A percentile compares a stretch with the other conserved stretches of the same genome.
phyloP scores from a whole-genome alignment of 2,888 invertebrate species.

The Chloroclystis v-ata region DNA sequence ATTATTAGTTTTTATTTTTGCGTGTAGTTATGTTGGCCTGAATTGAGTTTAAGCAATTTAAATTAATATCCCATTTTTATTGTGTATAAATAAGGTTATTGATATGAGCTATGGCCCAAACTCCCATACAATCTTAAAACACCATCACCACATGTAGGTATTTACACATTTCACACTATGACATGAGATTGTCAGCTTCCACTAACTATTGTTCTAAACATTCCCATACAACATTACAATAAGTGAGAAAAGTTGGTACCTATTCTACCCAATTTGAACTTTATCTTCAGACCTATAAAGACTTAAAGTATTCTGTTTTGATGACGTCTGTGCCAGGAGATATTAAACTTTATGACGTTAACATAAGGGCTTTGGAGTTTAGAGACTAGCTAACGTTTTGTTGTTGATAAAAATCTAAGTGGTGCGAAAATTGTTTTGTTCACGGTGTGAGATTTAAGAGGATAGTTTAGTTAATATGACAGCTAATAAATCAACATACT shows the following conservation, averaged over 20 bases:
- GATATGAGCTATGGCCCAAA: conserved; percentile 1
- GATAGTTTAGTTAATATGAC: conserved; percentile 10
- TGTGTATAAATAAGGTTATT: too few species aligned
- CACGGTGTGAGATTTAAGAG: conserved; percentile 16
- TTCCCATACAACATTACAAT: conserved; percentile 37
- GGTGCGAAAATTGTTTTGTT: conserved; percentile 26
- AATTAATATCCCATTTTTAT: too few species aligned
- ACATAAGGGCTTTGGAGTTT: conserved; percentile 19
- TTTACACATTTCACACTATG: conserved; percentile 22
- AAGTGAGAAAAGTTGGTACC: conserved; percentile 28
- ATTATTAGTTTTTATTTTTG: too few species aligned
- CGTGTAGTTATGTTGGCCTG: too few species aligned
- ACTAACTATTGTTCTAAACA: conserved; percentile 31
- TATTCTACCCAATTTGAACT: conserved; percentile 7
- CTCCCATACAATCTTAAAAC: conserved; percentile 20
- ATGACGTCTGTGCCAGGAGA: conserved; percentile 19
- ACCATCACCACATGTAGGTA: conserved; percentile 20
- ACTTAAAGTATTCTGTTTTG: not conserved
- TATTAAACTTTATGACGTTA: conserved; percentile 23
- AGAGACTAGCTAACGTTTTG: too few species aligned
- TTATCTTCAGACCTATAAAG: not conserved
- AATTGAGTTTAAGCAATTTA: too few species aligned
- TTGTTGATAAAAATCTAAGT: conserved; percentile 17
- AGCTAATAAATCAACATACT: not conserved
- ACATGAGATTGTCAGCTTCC: conserved; percentile 27